A percentile compares a stretch with the other conserved stretches of the same genome.
Conservation (phyloP, 2,113 vertebrate genomes). For the Cyanistes caeruleus region DNA sequence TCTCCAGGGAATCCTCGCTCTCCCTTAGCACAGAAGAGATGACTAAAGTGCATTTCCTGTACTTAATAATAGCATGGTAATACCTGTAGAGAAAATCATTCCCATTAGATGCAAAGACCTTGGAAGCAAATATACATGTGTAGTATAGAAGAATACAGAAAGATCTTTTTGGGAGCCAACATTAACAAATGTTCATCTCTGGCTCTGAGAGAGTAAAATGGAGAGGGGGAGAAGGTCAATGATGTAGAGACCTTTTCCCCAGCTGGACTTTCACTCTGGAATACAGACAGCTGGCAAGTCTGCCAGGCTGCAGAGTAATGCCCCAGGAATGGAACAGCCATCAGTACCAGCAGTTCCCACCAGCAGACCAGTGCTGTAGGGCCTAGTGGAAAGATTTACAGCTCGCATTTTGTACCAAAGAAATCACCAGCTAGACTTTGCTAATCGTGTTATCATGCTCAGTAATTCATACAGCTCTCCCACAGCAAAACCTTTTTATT, state of each 20-base stretch:
- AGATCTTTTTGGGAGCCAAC: background rate
- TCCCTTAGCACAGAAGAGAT: background rate
- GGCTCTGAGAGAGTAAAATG: background rate
- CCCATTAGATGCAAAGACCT: background rate
- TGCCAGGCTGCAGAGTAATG: background rate
- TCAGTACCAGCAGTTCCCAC: background rate
- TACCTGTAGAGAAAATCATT: background rate
- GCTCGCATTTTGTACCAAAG: slow-evolving; percentile 72
- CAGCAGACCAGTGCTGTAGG: background rate
- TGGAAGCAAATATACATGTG: background rate
- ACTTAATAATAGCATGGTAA: background rate
- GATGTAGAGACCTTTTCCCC: background rate
- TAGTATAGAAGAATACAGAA: background rate
- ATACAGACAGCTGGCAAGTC: background rate
- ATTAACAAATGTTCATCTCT: background rate
- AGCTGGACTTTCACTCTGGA: background rate
- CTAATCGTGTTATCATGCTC: slow-evolving; percentile 67
- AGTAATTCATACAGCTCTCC: slow-evolving; percentile 64
- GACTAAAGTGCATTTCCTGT: background rate
- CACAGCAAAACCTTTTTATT: slow-evolving; percentile 62
- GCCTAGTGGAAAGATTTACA: slow-evolving; percentile 50
- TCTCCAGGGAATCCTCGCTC: background rate
- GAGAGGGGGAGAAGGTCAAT: fast-evolving
- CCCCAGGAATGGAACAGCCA: background rate
- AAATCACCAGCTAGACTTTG: slow-evolving; percentile 70